These are phyloP conservation scores for Leptinotarsa undecemlineata DNA, from an alignment of 1,140 invertebrate genomes.

Conservation along the genomic window DNA sequence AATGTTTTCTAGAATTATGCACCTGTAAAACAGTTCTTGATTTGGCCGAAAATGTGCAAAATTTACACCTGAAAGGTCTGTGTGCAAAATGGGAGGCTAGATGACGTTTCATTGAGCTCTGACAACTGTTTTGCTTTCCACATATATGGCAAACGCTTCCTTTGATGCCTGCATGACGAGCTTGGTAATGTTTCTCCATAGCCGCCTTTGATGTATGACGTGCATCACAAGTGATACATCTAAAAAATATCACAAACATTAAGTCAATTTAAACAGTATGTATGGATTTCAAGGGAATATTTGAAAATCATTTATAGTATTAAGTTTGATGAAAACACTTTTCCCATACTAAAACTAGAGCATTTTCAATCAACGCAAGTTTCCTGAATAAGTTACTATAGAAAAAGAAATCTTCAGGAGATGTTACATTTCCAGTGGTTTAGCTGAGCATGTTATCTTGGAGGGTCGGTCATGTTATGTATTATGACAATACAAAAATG, in stretches of 20 bases:
- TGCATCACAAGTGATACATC: slow-evolving; percentile 27
- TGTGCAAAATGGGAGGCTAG: slow-evolving; percentile 30
- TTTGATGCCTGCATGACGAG: slow-evolving; percentile 31
- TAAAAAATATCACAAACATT: slow-evolving; percentile 17
- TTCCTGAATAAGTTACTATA: background rate
- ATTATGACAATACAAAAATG: too few relatives aligned
- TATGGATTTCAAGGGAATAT: too few relatives aligned
- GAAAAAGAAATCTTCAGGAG: background rate
- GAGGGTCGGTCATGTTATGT: too few relatives aligned
- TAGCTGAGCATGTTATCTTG: too few relatives aligned
- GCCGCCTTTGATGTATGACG: slow-evolving; percentile 33
- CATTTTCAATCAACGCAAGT: too few relatives aligned
- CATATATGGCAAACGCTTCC: slow-evolving; percentile 35
- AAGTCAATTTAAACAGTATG: background rate
- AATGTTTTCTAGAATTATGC: slow-evolving; percentile 31
- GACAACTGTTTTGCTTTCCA: slow-evolving; percentile 37
- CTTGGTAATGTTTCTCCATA: slow-evolving; percentile 33
- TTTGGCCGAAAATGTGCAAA: slow-evolving; percentile 33
- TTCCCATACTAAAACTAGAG: too few relatives aligned
- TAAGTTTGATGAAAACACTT: too few relatives aligned
- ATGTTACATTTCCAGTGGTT: background rate
- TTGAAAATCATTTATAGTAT: too few relatives aligned
- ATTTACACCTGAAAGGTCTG: slow-evolving; percentile 33
- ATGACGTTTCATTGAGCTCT: slow-evolving; percentile 34
- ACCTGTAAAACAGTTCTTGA: slow-evolving; percentile 32